Conservation (phyloP, 2,113 vertebrate species). For the Sterrhoptilus dennistouni region DNA sequence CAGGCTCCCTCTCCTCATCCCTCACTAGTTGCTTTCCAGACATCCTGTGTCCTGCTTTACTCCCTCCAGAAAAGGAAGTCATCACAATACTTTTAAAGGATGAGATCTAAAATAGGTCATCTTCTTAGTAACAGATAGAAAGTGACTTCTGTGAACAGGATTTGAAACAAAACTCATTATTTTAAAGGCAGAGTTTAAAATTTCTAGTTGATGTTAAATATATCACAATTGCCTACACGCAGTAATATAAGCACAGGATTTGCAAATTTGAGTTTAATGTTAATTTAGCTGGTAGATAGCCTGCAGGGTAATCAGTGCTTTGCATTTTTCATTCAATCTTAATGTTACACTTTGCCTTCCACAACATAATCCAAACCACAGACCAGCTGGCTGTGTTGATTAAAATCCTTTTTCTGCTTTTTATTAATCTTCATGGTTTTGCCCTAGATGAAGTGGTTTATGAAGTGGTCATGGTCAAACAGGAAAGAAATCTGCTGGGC, state of each 20-base stretch:
- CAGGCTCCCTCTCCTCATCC: background rate
- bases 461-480: conserved; percentile 28
- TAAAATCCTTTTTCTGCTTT: conserved; percentile 46
- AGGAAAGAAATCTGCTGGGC: conserved; percentile 16
- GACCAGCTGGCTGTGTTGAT: conserved; percentile 55
- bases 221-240: background rate
- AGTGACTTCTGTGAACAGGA: background rate
- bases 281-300: conserved; percentile 1
- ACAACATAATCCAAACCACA: conserved; percentile 18
- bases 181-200: background rate
- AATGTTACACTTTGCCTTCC: conserved; percentile 31
- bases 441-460: conserved; percentile 44
- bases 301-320: background rate
- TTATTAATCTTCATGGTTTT: conserved; percentile 57
- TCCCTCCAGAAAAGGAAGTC: background rate
- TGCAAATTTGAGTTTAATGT: conserved; percentile 20
- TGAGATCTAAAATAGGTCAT: conserved; percentile 19
- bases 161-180: conserved; percentile 7
- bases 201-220: conserved; percentile 8
- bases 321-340: conserved; percentile 50
- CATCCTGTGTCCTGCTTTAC: background rate
- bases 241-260: background rate
- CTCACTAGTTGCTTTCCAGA: background rate
- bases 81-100: background rate
- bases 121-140: background rate